Evolutionary conservation across 2,797 vertebrate species (phyloP).

Genomic region (Hippoglossus hippoglossus): DNA sequence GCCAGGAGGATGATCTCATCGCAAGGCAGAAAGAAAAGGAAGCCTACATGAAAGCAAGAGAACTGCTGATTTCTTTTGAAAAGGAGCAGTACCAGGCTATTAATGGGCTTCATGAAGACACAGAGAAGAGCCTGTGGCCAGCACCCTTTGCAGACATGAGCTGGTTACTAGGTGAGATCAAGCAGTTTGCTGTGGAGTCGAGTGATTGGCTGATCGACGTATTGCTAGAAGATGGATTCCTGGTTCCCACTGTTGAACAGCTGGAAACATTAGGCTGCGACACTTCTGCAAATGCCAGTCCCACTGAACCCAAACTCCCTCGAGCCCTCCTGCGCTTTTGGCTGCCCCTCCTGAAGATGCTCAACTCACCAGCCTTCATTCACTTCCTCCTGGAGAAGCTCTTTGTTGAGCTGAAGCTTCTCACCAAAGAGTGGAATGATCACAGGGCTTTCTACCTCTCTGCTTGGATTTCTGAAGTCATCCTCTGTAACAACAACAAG

Average conservation of each 20-base stretch:
- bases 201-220: slow-evolving; percentile 75
- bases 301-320: slow-evolving; percentile 79
- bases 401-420: slow-evolving; percentile 86
- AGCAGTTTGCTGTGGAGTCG: slow-evolving; percentile 87
- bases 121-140: slow-evolving; percentile 76
- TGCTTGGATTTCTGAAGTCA: slow-evolving; percentile 90
- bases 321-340: slow-evolving; percentile 88
- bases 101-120: slow-evolving; percentile 69
- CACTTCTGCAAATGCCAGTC: slow-evolving; percentile 54
- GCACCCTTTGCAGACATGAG: slow-evolving; percentile 88
- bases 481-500: slow-evolving; percentile 87
- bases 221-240: slow-evolving; percentile 82
- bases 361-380: slow-evolving; percentile 86
- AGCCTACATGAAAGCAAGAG: slow-evolving; percentile 86
- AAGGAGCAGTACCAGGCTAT: slow-evolving; percentile 89
- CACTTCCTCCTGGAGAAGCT: slow-evolving; percentile 90
- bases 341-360: slow-evolving; percentile 90
- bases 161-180: slow-evolving; percentile 92
- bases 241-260: slow-evolving; percentile 91
- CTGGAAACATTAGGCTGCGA: slow-evolving; percentile 87
- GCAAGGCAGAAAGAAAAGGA: slow-evolving; percentile 83
- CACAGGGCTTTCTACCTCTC: slow-evolving; percentile 87
- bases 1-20: slow-evolving; percentile 65
- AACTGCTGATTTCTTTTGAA: slow-evolving; percentile 89
- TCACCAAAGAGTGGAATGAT: slow-evolving; percentile 71